Percentiles rank a stretch among this genome's conserved stretches.
Evolutionary conservation across 2,888 invertebrate genomes (phyloP).

Genomic region (Dryadula phaetusa): DNA sequence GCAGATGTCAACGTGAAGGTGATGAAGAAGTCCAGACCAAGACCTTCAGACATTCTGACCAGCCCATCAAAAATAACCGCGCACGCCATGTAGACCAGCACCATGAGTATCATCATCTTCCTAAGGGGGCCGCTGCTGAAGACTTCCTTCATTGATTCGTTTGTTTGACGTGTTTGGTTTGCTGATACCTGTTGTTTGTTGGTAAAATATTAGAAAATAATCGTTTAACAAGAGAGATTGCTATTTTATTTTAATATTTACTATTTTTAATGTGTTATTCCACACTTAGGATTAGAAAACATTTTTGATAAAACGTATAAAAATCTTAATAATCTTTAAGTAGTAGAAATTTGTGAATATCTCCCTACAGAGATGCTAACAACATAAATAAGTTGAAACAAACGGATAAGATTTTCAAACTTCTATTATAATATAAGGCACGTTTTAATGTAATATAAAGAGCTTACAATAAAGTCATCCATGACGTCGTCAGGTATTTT

Average conservation of each 20-base stretch:
- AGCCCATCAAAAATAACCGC: conserved; percentile 76
- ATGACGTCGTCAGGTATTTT: conserved; percentile 76
- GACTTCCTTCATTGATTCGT: conserved; percentile 63
- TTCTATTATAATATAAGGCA: too few relatives aligned
- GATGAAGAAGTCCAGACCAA: conserved; percentile 77
- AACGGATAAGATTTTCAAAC: too few relatives aligned
- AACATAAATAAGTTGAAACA: too few relatives aligned
- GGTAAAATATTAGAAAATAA: too few relatives aligned
- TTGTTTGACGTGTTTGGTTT: conserved; percentile 61
- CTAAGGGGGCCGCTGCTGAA: conserved; percentile 64
- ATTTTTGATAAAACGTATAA: too few relatives aligned
- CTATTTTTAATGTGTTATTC: too few relatives aligned
- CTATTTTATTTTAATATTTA: too few relatives aligned
- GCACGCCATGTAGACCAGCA: conserved; percentile 70
- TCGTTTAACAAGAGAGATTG: too few relatives aligned
- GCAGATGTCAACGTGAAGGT: conserved; percentile 75
- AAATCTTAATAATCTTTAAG: too few relatives aligned
- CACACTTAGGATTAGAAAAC: too few relatives aligned
- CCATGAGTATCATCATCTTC: conserved; percentile 61
- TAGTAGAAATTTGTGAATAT: too few relatives aligned
- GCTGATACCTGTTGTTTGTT: conserved; percentile 67
- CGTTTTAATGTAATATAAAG: background rate
- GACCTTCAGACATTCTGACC: conserved; percentile 74
- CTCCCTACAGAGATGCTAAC: too few relatives aligned
- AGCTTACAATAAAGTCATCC: conserved; percentile 78